Evolutionary conservation across 2,113 vertebrate genomes (phyloP).

Genomic region (Azemiops feae): DNA sequence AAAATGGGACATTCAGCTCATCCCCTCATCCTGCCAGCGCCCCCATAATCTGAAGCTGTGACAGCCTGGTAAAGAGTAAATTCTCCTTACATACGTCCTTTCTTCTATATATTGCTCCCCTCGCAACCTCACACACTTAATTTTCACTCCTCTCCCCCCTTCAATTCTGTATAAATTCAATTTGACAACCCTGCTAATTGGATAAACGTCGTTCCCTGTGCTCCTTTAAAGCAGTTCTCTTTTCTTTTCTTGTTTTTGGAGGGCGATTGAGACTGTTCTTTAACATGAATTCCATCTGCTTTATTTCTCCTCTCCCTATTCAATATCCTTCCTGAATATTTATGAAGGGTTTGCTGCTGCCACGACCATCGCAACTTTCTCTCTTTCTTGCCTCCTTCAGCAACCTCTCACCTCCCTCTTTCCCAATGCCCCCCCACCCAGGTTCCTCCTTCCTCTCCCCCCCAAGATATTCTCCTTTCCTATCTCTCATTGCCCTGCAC

Average conservation of each 20-base stretch:
- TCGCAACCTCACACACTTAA: constrained; percentile 64
- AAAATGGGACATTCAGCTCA: background rate
- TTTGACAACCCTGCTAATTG: constrained; percentile 99
- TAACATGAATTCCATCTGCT: constrained; percentile 85
- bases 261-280: constrained; percentile 74
- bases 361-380: background rate
- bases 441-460: constrained; percentile 32
- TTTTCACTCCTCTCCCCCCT: constrained; percentile 58
- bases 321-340: constrained; percentile 85
- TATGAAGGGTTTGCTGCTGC: constrained; percentile 71
- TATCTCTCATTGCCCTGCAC: constrained; percentile 66
- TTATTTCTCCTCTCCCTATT: constrained; percentile 77
- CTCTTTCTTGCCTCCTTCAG: constrained; percentile 19
- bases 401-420: background rate
- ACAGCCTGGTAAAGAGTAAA: constrained; percentile 52
- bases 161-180: constrained; percentile 90
- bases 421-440: constrained; percentile 49
- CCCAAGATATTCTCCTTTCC: constrained; percentile 52
- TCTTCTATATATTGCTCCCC: constrained; percentile 55
- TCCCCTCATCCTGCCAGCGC: constrained; percentile 36
- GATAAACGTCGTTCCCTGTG: constrained; percentile 83
- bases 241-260: constrained; percentile 82
- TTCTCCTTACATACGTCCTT: constrained; percentile 47
- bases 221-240: constrained; percentile 81
- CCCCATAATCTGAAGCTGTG: constrained; percentile 43